Base-by-base conservation (phyloP, 2,888 invertebrate genomes). In the Oscheius onirici region DNA sequence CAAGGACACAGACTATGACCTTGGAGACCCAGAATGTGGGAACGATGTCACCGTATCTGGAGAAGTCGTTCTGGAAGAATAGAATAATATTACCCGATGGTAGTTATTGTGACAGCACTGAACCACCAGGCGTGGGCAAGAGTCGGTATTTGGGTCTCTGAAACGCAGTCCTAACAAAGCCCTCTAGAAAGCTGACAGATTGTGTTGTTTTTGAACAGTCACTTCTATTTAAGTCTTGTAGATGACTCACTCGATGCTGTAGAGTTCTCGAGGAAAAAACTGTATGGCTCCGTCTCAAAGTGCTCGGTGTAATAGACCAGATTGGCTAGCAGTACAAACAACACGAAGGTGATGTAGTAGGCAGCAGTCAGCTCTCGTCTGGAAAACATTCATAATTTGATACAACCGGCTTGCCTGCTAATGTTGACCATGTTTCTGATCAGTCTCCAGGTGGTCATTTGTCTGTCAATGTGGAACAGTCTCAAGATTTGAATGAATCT, bases 71-170 rank as follows among this genome's bases (percentile, higher is more conserved):
- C n/a, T 22, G 13, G 24, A 13, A 34, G 34, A 34, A 3, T 34
- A 34, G n/a, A n/a, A n/a, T n/a, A n/a, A n/a, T n/a, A n/a, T n/a
- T n/a, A 69, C 80, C 78, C 81, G 15, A 84, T 77, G 11, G 82
- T 84, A 34, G 81, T 34, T 1, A 84, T 74, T 3, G 84, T 78
- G 22, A 85, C 82, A 2, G 77, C 77, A 8, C 76, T 79, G 65
- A 83, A 86, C 86, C 86, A 86, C 75, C 84, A 79, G 0, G 86
- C 77, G 24, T 85, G 82, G 8, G 79, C 77, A 63, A 79, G 73
- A 5, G 76, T 77, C 2, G 73, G 74, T 52, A 79, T 74, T n/a
- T n/a, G 63, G 2, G 63, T 22, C 34, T 72, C 55, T 68, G 34
- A 20, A 46, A 43, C n/a, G n/a, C n/a, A n/a, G n/a, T n/a, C n/a